These are phyloP conservation scores for Drosophila setifemur DNA, from an alignment of 1,140 invertebrate species.

Conservation along the genomic window DNA sequence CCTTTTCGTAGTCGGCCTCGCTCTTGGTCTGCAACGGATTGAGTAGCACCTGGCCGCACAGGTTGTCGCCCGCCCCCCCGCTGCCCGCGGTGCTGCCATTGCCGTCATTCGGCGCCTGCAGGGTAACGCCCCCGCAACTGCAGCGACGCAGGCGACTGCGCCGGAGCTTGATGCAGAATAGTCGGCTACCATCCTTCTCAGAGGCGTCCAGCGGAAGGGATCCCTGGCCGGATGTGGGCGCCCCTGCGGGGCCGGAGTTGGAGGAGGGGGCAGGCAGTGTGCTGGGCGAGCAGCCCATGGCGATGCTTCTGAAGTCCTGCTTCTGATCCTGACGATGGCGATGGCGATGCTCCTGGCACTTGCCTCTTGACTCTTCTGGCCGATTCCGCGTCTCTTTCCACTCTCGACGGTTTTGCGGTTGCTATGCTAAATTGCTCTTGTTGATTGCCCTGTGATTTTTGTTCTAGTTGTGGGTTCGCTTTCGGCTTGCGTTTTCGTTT, in stretches of 20 bases:
- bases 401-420: constrained; percentile 17
- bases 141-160: constrained; percentile 72
- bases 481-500: constrained; percentile 1
- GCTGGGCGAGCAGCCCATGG: constrained; percentile 79
- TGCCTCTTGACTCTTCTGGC: background rate
- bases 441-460: constrained; percentile 51
- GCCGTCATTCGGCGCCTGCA: constrained; percentile 59
- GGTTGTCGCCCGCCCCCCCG: constrained; percentile 46
- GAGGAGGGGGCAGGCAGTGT: constrained; percentile 55
- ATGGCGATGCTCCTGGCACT: background rate
- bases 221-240: constrained; percentile 16
- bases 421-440: constrained; percentile 65
- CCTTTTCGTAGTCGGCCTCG: constrained; percentile 81
- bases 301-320: constrained; percentile 51
- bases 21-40: constrained; percentile 76
- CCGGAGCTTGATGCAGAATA: constrained; percentile 79
- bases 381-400: background rate
- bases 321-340: constrained; percentile 31
- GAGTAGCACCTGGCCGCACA: constrained; percentile 77
- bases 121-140: constrained; percentile 63
- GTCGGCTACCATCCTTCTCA: constrained; percentile 72
- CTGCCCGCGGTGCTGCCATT: constrained; percentile 66
- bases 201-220: constrained; percentile 57
- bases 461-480: constrained; percentile 14
- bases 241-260: background rate